phyloP scores from a whole-genome alignment of 1,140 invertebrate genomes.

The Mercenaria mercenaria region DNA sequence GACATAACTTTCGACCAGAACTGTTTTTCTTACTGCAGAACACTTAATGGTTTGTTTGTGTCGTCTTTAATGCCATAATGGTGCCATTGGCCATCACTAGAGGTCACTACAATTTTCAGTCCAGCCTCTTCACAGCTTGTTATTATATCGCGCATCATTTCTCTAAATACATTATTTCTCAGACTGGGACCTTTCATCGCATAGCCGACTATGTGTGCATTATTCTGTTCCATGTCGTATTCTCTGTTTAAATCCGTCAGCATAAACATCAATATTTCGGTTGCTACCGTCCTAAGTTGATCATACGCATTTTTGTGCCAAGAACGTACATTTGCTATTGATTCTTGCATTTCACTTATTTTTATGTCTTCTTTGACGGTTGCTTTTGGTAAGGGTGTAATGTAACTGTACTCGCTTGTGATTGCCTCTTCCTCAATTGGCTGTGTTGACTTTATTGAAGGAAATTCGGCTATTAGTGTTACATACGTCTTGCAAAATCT shows the following conservation, averaged over 20 bases:
- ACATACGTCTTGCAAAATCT: not conserved
- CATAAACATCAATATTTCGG: constrained; percentile 1
- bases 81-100: constrained; percentile 1
- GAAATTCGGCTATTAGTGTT: not conserved
- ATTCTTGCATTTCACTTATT: not conserved
- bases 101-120: not conserved
- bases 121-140: not conserved
- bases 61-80: not conserved
- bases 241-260: not conserved
- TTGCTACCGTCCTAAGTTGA: not conserved
- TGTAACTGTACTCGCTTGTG: no score
- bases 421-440: not conserved
- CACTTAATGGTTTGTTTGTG: not conserved
- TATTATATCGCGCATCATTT: not conserved
- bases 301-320: not conserved
- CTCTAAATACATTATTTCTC: not conserved
- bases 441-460: not conserved
- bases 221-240: not conserved
- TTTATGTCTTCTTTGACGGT: not conserved
- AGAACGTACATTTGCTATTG: not conserved
- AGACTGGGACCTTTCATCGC: not conserved
- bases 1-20: not conserved
- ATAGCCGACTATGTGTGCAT: not conserved
- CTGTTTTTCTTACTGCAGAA: not conserved
- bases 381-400: no score